phyloP scores from a whole-genome alignment of 1,140 invertebrate genomes.

The Aphidius gifuensis region DNA sequence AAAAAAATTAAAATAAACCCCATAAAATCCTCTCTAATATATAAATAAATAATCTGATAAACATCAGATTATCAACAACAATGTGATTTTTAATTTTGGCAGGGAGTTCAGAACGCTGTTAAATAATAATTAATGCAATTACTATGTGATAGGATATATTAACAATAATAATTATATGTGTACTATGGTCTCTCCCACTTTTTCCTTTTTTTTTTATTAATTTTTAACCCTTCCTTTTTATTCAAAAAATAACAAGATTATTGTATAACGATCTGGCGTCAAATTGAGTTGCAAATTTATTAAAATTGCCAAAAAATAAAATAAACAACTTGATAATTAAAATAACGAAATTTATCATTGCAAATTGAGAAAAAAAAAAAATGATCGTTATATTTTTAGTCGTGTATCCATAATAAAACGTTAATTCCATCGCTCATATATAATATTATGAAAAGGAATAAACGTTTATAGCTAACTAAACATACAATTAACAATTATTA shows the following conservation, averaged over 20 bases:
- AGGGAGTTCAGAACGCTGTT: conserved; percentile 57
- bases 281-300: conserved; percentile 26
- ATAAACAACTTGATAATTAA: neutral
- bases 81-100: conserved; percentile 46
- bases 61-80: conserved; percentile 2
- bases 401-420: conserved; percentile 43
- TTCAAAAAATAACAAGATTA: conserved; percentile 34
- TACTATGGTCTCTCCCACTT: conserved; percentile 58
- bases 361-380: conserved; percentile 6
- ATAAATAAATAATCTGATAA: too few species aligned
- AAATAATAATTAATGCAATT: conserved; percentile 54
- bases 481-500: conserved; percentile 57
- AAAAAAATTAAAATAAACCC: too few species aligned
- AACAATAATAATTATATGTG: conserved; percentile 54
- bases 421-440: conserved; percentile 54
- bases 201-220: conserved; percentile 32
- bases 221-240: too few species aligned
- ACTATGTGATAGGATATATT: conserved; percentile 55
- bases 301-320: neutral
- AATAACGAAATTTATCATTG: conserved; percentile 1
- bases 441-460: conserved; percentile 45
- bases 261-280: conserved; percentile 30
- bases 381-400: conserved; percentile 14
- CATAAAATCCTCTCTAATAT: too few species aligned
- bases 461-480: conserved; percentile 55